Percentiles rank a stretch among this genome's conserved stretches.
phyloP scores from a whole-genome alignment of 2,888 invertebrate species.

The Lycaena phlaeas region DNA sequence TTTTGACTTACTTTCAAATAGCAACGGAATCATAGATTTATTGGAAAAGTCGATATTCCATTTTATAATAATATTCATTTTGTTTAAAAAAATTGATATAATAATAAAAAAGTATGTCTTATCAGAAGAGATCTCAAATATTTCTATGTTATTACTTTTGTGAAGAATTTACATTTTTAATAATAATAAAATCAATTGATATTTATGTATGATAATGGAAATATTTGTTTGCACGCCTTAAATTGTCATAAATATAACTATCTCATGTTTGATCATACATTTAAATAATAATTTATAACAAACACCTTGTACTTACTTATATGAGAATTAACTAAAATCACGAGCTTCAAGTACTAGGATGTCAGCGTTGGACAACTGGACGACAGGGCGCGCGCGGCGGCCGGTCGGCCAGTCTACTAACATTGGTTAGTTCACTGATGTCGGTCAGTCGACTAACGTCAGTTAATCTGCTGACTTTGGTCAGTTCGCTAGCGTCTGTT shows the following conservation, averaged over 20 bases:
- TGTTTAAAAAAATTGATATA: too few species aligned
- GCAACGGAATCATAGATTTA: too few species aligned
- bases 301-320: constrained; percentile 66
- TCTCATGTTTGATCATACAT: not conserved
- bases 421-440: constrained; percentile 13
- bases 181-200: too few species aligned
- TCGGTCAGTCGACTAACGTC: not conserved
- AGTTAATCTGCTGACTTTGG: constrained; percentile 9
- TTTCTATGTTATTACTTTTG: too few species aligned
- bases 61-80: too few species aligned
- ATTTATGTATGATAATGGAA: too few species aligned
- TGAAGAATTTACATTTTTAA: too few species aligned
- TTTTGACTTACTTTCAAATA: too few species aligned
- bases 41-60: too few species aligned
- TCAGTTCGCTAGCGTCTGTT: not conserved
- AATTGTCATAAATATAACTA: not conserved
- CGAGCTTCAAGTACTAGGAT: constrained; percentile 41
- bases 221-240: constrained; percentile 1
- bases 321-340: constrained; percentile 64
- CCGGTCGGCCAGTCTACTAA: constrained; percentile 20
- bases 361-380: constrained; percentile 23
- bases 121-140: too few species aligned
- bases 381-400: constrained; percentile 44
- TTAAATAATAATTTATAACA: constrained; percentile 28
- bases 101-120: too few species aligned